phyloP scores from a whole-genome alignment of 1,140 invertebrate genomes.

The Caenorhabditis tropicalis region DNA sequence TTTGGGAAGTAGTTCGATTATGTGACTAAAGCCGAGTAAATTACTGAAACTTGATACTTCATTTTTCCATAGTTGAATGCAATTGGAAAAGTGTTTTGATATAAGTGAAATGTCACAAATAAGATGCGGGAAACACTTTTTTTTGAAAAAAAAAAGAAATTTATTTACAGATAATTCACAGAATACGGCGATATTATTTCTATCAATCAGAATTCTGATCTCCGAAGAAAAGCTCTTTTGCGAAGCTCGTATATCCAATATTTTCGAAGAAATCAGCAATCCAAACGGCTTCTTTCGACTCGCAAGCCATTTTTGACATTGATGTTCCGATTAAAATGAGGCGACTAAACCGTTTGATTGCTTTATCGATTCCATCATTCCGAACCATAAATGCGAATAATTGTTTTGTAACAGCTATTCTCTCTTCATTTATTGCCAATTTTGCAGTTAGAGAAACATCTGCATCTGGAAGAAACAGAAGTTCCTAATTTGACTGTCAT shows the following conservation, averaged over 20 bases:
- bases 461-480: conserved; percentile 62
- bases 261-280: conserved; percentile 71
- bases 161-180: background rate
- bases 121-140: no score
- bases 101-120: no score
- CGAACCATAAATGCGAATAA: conserved; percentile 67
- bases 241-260: conserved; percentile 64
- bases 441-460: conserved; percentile 63
- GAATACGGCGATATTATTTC: background rate
- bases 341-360: conserved; percentile 62
- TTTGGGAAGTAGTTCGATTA: no score
- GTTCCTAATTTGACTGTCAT: conserved; percentile 15
- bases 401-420: conserved; percentile 67
- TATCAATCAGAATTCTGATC: conserved; percentile 52
- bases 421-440: conserved; percentile 56
- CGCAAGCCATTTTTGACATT: conserved; percentile 70
- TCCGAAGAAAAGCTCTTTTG: conserved; percentile 66
- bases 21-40: no score
- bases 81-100: no score
- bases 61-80: no score
- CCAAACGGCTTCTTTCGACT: conserved; percentile 70
- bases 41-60: no score
- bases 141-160: no score
- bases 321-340: conserved; percentile 68
- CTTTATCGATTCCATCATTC: conserved; percentile 63